These are phyloP conservation scores for Latrodectus hesperus DNA, from an alignment of 2,888 invertebrate genomes.

Conservation along the genomic window DNA sequence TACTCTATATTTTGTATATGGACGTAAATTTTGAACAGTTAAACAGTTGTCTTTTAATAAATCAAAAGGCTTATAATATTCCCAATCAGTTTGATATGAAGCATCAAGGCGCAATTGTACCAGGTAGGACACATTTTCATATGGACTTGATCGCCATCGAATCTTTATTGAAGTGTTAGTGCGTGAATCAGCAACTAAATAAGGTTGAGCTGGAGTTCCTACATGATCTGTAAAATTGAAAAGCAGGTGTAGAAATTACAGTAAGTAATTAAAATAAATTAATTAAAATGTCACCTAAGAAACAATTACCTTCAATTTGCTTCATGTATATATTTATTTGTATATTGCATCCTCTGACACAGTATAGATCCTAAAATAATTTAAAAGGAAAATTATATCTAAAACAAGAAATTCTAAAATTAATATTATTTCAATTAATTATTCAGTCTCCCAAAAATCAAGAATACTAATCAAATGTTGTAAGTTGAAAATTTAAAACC, in stretches of 20 bases:
- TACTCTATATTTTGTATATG: constrained; percentile 93
- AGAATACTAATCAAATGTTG: neutral
- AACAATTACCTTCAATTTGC: constrained; percentile 80
- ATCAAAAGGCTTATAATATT: constrained; percentile 79
- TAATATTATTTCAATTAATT: neutral
- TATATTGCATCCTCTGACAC: constrained; percentile 88
- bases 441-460: neutral
- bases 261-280: neutral
- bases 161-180: constrained; percentile 86
- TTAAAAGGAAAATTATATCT: neutral
- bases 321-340: constrained; percentile 85
- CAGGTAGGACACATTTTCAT: constrained; percentile 77
- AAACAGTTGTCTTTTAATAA: constrained; percentile 69
- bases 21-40: constrained; percentile 84
- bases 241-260: neutral
- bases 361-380: constrained; percentile 80
- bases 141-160: constrained; percentile 81
- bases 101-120: constrained; percentile 83
- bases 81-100: constrained; percentile 81
- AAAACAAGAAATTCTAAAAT: neutral
- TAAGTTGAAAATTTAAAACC: too few species aligned
- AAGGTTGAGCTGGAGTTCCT: constrained; percentile 84
- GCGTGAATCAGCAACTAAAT: constrained; percentile 84
- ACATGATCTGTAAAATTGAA: constrained; percentile 78
- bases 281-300: neutral